Base-by-base conservation (phyloP, 2,888 invertebrate species). In the Perithous albicinctus region DNA sequence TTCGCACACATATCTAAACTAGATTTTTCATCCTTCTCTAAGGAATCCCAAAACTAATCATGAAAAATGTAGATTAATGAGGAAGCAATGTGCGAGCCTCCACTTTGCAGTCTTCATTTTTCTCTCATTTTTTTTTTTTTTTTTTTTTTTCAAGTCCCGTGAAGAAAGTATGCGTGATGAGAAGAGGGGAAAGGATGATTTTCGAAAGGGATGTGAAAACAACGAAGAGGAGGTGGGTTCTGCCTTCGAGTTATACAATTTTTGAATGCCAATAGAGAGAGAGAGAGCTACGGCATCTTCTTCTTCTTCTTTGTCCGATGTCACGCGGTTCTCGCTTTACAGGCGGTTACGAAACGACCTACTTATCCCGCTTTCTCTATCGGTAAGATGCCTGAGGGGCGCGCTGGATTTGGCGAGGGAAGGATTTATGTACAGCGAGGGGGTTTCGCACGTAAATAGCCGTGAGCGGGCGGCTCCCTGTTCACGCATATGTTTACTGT, bases 301-400 rank as follows among this genome's bases (percentile, higher is more conserved):
- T 59, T 29, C 29, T 20, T 56, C 56, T 23, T 41, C 61, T 59
- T 59, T 29, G 32, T 32, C 2, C 29, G 54, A 0, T n/a, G 29
- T n/a, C 54, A n/a, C 48, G 10, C 23, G 23, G 48, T 51, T 51
- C 48, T 51, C 48, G 20, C 48, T 51, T 54, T 26, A 26, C 26
- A 35, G 26, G 70, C 70, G 38, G 66, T 78, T 78, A 61, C 78
- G 73, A 61, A 78, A 78, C 73, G 73, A 78, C 78, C 73, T 51
- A 61, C 73, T 78, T 78, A 66, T 67, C 32, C 51, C 67, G 51
- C 76, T 54, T 48, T 59, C 56, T 72, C 43, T 41, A 59, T 43
- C 70, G 56, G 56, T 38, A 43, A 59, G 43, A 18, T 63, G 54
- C 61, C 67, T 43, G 20, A 61, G 46, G 73, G 56, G 48, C 8